phyloP scores from a whole-genome alignment of 2,797 vertebrate species.

The Limnodromus scolopaceus region DNA sequence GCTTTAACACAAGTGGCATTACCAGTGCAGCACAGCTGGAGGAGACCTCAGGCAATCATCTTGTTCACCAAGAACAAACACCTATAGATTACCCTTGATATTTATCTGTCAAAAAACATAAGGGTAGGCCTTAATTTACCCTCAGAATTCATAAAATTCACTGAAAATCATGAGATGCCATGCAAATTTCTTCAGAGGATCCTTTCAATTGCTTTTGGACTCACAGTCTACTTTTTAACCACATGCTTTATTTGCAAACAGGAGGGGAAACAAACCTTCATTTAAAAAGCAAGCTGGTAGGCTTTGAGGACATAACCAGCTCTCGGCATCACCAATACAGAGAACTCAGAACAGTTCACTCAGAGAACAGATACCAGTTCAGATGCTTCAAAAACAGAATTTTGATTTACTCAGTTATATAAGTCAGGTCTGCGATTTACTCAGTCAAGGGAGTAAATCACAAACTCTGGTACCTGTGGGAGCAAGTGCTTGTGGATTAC shows the following conservation, averaged over 20 bases:
- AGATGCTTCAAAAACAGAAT: neutral
- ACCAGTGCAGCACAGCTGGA: neutral
- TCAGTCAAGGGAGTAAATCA: neutral
- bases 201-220: neutral
- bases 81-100: neutral
- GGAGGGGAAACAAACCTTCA: neutral
- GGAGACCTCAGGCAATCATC: neutral
- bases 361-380: neutral
- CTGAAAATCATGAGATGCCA: neutral
- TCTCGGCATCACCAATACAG: neutral
- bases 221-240: neutral
- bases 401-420: neutral
- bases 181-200: neutral
- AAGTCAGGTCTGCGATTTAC: neutral
- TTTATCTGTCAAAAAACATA: fast-evolving
- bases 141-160: neutral
- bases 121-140: neutral
- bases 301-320: neutral
- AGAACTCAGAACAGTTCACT: neutral
- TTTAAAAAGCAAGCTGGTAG: neutral
- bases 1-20: neutral
- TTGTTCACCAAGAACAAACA: neutral
- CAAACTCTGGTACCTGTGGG: neutral
- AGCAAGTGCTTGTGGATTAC: neutral
- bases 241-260: neutral